A percentile compares a stretch with the other conserved stretches of the same genome.
These are phyloP conservation scores for Cololabis saira DNA, from an alignment of 2,113 vertebrate genomes.

Conservation along the genomic window DNA sequence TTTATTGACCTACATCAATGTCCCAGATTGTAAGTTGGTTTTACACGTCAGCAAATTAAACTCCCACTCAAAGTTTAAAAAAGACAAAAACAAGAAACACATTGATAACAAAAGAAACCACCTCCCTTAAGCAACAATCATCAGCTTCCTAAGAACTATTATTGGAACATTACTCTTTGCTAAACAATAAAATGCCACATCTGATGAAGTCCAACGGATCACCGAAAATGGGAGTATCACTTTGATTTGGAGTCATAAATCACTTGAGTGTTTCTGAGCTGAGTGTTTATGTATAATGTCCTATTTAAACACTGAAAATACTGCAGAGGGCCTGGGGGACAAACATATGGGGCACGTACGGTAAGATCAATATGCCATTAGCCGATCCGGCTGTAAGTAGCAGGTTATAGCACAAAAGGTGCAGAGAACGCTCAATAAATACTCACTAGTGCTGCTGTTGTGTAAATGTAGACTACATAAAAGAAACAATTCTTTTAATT, in stretches of 20 bases:
- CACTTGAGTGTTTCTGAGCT: constrained; percentile 62
- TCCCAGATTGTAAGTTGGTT: too few species aligned
- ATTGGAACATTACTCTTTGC: constrained; percentile 39
- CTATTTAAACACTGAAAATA: constrained; percentile 72
- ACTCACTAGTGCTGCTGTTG: constrained; percentile 51
- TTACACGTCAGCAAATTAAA: neutral
- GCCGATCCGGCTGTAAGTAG: constrained; percentile 55
- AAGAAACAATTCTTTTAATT: constrained; percentile 47
- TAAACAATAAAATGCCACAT: constrained; percentile 56
- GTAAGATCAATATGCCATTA: constrained; percentile 79
- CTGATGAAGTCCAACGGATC: constrained; percentile 57
- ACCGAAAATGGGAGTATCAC: constrained; percentile 50
- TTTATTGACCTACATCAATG: too few species aligned
- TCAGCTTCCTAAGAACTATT: constrained; percentile 43
- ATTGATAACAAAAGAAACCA: constrained; percentile 1
- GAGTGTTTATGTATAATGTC: constrained; percentile 77
- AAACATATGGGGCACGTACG: constrained; percentile 67
- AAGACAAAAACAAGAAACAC: too few species aligned
- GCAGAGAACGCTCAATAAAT: constrained; percentile 59
- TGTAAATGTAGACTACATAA: constrained; percentile 45
- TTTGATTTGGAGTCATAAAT: constrained; percentile 63
- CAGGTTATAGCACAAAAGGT: constrained; percentile 57
- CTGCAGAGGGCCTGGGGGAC: constrained; percentile 66
- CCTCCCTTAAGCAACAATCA: constrained; percentile 14
- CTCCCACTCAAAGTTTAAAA: too few species aligned